A percentile compares a stretch with the other conserved stretches of the same genome.
Conservation (phyloP, 2,113 vertebrate genomes). For the Ptychochromis oligacanthus region DNA sequence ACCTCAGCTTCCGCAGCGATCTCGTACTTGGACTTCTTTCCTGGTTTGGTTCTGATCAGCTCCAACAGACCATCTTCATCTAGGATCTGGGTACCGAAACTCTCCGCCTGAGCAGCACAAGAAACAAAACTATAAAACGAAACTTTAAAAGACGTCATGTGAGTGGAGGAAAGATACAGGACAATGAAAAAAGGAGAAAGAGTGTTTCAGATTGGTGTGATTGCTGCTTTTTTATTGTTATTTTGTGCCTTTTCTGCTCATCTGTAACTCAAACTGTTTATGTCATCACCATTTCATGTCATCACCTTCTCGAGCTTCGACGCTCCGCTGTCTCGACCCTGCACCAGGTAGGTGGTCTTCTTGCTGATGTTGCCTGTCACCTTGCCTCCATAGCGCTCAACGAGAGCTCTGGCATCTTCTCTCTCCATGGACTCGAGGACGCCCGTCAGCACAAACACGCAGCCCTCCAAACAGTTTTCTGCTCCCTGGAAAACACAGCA, state of each 20-base stretch:
- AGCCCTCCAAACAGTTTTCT: constrained; percentile 96
- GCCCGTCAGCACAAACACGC: constrained; percentile 94
- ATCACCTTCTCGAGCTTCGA: constrained; percentile 93
- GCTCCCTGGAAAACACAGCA: constrained; percentile 84
- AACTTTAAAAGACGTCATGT: not conserved
- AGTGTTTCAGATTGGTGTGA: no score
- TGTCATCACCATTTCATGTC: no score
- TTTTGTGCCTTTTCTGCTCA: not conserved
- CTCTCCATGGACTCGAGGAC: constrained; percentile 95
- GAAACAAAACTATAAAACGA: not conserved
- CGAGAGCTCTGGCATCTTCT: constrained; percentile 91
- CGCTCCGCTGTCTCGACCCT: constrained; percentile 91
- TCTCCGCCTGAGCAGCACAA: constrained; percentile 81
- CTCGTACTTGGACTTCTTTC: constrained; percentile 96
- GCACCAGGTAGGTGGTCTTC: constrained; percentile 92
- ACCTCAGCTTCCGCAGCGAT: constrained; percentile 92
- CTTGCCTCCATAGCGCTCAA: constrained; percentile 96
- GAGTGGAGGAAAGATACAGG: not conserved
- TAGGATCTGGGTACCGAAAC: constrained; percentile 90
- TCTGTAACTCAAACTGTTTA: not conserved
- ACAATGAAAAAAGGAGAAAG: not conserved
- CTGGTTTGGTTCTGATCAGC: constrained; percentile 92
- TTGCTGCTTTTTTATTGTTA: not conserved
- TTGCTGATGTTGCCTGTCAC: constrained; percentile 96
- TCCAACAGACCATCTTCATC: constrained; percentile 92